Evolutionary conservation across 53 echinoderm and acorn worm genomes (phyloP).

Genomic region (Temnopleurus reevesii): DNA sequence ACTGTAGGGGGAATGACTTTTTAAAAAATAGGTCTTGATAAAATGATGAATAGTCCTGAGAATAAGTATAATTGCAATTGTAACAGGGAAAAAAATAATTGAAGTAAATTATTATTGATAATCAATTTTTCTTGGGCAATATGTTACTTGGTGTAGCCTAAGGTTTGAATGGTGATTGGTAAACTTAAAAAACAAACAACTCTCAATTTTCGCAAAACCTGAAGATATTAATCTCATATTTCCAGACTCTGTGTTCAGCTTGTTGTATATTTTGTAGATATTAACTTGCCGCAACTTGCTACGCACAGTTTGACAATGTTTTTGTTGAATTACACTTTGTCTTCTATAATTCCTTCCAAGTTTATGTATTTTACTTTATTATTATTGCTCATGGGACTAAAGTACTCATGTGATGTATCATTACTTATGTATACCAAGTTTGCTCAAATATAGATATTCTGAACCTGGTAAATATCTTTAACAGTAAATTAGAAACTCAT

Average conservation of each 20-base stretch:
- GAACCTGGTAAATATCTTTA: too few relatives aligned
- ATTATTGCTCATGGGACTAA: too few relatives aligned
- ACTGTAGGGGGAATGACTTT: not conserved
- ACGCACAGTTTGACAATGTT: not conserved
- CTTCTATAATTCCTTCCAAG: not conserved
- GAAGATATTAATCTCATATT: not conserved
- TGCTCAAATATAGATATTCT: too few relatives aligned
- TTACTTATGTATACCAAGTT: too few relatives aligned
- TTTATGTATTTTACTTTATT: too few relatives aligned
- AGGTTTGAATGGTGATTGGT: not conserved
- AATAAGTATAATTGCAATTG: too few relatives aligned
- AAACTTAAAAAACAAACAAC: not conserved
- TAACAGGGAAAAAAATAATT: too few relatives aligned
- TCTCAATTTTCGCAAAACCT: not conserved
- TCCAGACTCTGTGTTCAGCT: not conserved
- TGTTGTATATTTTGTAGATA: not conserved
- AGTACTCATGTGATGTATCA: too few relatives aligned
- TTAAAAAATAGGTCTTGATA: too few relatives aligned
- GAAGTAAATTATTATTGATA: not conserved
- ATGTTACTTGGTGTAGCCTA: not conserved
- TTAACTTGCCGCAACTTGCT: slow-evolving; percentile 16
- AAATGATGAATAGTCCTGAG: too few relatives aligned
- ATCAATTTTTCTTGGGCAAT: not conserved
- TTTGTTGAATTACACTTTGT: not conserved
- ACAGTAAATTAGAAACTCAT: too few relatives aligned